Base-by-base conservation (phyloP, 2,113 vertebrate genomes). In the Cygnus atratus region DNA sequence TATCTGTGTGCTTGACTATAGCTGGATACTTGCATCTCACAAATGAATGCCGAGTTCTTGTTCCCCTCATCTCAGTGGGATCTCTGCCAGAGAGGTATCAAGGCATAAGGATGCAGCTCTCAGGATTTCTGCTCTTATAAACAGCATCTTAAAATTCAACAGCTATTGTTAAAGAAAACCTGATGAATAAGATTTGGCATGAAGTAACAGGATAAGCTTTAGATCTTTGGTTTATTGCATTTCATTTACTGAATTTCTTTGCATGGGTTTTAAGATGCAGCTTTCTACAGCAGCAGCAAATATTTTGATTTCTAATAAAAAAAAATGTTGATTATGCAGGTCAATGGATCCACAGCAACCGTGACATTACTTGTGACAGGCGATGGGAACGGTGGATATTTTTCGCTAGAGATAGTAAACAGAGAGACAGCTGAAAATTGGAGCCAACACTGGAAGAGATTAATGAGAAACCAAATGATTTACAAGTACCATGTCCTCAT, bases 401-500 rank as follows among this genome's bases (percentile, higher is more conserved):
- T 95, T 94, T 94, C 0, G 3, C 93, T 72, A 77, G 61, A 95
- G 87, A 88, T 18, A 92, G 84, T 90, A 96, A 96, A 93, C 68
- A 92, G 65, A 46, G 76, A 96, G 82, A 85, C 67, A 95, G 90
- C 70, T 92, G 67, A 91, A 95, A 95, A 95, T 85, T 46, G 6
- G 70, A 93, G 75, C 61, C 52, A 91, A 65, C 16, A n/a, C 43
- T 92, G 74, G 92, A 93, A 93, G 66, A 96, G 92, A 96, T 96
- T 97, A 96, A 96, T 97, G 94, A 97, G 95, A 84, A 97, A 90
- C 83, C 94, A 95, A 95, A 94, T 93, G 92, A 95, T 91, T 96
- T 92, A 93, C 82, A 95, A 92, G 70, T 74, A 93, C 83, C 54
- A 10, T 94, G 91, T 96, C 94, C 89, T 96, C 72, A 93, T 96